phyloP scores from a whole-genome alignment of 2,888 invertebrate species.

The Onthophagus sagittarius region DNA sequence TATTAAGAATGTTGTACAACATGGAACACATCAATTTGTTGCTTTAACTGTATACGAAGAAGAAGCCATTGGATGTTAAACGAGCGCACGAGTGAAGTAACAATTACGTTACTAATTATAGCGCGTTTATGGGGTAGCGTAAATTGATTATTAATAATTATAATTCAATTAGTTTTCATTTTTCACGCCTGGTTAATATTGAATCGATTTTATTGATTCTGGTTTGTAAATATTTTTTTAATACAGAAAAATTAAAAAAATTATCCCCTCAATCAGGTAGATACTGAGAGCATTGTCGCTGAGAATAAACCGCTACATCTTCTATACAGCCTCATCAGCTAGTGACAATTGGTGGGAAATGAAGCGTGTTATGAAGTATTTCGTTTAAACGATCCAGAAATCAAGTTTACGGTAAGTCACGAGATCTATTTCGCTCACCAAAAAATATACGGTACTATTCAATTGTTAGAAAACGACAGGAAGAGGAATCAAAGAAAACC shows the following conservation, averaged over 20 bases:
- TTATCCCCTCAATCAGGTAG: not conserved
- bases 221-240: too few relatives aligned
- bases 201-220: not conserved
- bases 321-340: not conserved
- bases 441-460: too few relatives aligned
- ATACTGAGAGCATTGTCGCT: not conserved
- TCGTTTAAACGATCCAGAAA: too few relatives aligned
- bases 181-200: not conserved
- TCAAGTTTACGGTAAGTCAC: too few relatives aligned
- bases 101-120: not conserved
- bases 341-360: not conserved
- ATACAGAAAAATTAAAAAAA: too few relatives aligned
- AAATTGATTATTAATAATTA: not conserved
- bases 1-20: too few relatives aligned
- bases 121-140: not conserved
- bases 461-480: not conserved
- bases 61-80: too few relatives aligned
- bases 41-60: too few relatives aligned
- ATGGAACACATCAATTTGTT: too few relatives aligned
- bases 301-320: not conserved
- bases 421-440: too few relatives aligned
- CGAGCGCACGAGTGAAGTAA: too few relatives aligned
- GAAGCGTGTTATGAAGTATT: not conserved
- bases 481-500: not conserved
- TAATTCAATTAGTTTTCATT: not conserved